Percentiles rank a stretch among this genome's conserved stretches.
Conservation (phyloP, 2,888 invertebrate genomes). For the Patella caerulea region DNA sequence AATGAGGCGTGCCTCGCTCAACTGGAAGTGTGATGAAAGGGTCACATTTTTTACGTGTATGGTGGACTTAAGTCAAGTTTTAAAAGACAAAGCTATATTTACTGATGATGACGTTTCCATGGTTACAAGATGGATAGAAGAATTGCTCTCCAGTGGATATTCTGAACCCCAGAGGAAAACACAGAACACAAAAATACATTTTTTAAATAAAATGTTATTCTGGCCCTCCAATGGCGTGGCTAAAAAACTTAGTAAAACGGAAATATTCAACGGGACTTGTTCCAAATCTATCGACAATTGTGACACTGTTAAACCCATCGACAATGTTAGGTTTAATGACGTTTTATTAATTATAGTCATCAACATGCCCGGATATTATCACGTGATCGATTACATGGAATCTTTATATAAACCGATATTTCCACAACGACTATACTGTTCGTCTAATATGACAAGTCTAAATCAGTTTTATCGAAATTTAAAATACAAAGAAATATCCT, state of each 20-base stretch:
- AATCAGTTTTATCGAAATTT: neutral
- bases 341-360: neutral
- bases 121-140: neutral
- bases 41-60: constrained; percentile 1
- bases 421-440: constrained; percentile 6
- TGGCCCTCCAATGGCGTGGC: neutral
- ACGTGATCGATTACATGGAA: neutral
- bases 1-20: neutral
- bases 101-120: neutral
- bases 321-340: neutral
- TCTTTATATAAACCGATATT: neutral
- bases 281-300: neutral
- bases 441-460: neutral
- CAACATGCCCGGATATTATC: constrained; percentile 3
- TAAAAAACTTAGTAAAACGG: neutral
- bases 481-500: neutral
- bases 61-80: neutral
- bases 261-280: neutral
- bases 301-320: neutral
- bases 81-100: neutral
- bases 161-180: neutral
- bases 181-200: neutral
- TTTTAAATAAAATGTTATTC: neutral
- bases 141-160: neutral
- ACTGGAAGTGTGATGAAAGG: constrained; percentile 1